A percentile compares a stretch with the other conserved stretches of the same genome.
Conservation (phyloP, 1,140 invertebrate species). For the Drosophila busckii region DNA sequence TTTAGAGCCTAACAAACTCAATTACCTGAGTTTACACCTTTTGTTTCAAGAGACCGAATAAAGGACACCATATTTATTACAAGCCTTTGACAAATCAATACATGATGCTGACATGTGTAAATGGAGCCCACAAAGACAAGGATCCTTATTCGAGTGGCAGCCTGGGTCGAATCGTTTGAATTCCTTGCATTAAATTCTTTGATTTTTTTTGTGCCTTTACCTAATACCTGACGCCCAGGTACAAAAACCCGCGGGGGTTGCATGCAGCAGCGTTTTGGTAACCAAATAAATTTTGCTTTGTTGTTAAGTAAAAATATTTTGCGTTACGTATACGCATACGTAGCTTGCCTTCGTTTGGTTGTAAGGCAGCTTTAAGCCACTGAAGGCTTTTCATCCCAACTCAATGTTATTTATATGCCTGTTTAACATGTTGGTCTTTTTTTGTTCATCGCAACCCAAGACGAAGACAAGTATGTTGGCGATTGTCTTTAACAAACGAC, state of each 20-base stretch:
- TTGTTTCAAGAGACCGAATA: constrained; percentile 32
- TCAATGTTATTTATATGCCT: constrained; percentile 36
- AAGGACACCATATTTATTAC: constrained; percentile 55
- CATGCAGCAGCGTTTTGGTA: constrained; percentile 48
- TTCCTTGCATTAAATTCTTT: constrained; percentile 65
- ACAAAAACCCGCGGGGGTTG: too few relatives aligned
- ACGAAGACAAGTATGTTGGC: constrained; percentile 21
- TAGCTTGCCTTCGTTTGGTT: constrained; percentile 33
- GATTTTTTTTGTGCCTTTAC: constrained; percentile 45
- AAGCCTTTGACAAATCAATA: constrained; percentile 70
- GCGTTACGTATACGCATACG: constrained; percentile 55
- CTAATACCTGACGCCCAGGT: not conserved
- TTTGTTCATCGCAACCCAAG: constrained; percentile 20
- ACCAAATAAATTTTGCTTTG: constrained; percentile 70
- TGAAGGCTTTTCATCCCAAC: constrained; percentile 30
- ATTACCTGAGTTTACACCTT: constrained; percentile 11
- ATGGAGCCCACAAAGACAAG: constrained; percentile 28
- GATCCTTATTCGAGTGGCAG: constrained; percentile 21
- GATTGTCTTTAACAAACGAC: constrained; percentile 22
- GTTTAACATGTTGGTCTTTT: constrained; percentile 30
- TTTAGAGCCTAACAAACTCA: too few relatives aligned
- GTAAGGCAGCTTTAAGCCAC: constrained; percentile 30
- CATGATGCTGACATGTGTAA: constrained; percentile 41
- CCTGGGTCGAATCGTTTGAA: constrained; percentile 61
- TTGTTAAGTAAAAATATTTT: constrained; percentile 61